Conservation (phyloP, 2,888 invertebrate species). For the Stegophylla sp. region DNA sequence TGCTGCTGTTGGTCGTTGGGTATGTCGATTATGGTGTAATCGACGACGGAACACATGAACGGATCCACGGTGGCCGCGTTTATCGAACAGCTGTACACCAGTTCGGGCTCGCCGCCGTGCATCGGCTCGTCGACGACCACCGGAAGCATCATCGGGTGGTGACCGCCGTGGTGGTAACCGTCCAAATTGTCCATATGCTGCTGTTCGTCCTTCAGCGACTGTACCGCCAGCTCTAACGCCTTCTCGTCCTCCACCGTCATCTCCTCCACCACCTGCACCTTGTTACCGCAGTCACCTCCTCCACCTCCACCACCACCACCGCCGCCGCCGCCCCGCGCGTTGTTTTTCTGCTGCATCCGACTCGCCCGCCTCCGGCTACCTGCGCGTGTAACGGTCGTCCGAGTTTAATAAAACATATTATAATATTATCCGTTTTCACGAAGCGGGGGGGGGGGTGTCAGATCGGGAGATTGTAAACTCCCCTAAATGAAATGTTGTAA, state of each 20-base stretch:
- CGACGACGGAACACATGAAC: constrained; percentile 57
- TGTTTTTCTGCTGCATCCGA: constrained; percentile 45
- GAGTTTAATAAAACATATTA: neutral
- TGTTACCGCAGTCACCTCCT: too few species aligned
- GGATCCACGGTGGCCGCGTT: constrained; percentile 57
- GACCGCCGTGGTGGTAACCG: constrained; percentile 32
- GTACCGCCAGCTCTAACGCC: constrained; percentile 42
- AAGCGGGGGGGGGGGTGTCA: too few species aligned
- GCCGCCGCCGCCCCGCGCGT: neutral
- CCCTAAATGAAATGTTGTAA: too few species aligned
- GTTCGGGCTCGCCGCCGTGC: constrained; percentile 32
- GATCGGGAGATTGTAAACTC: too few species aligned
- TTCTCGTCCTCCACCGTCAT: constrained; percentile 50
- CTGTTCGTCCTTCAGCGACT: constrained; percentile 47
- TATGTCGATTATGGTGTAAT: constrained; percentile 51
- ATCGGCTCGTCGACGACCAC: constrained; percentile 47
- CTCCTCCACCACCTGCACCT: constrained; percentile 7
- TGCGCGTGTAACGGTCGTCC: neutral
- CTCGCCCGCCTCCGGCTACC: constrained; percentile 46
- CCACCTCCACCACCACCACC: neutral
- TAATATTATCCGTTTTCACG: too few species aligned
- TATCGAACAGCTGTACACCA: constrained; percentile 58
- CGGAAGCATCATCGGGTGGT: constrained; percentile 43
- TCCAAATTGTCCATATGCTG: constrained; percentile 44
- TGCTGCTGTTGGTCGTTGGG: constrained; percentile 56